Evolutionary conservation across 2,888 invertebrate species (phyloP).

Genomic region (Coelogynopora nodosa): DNA sequence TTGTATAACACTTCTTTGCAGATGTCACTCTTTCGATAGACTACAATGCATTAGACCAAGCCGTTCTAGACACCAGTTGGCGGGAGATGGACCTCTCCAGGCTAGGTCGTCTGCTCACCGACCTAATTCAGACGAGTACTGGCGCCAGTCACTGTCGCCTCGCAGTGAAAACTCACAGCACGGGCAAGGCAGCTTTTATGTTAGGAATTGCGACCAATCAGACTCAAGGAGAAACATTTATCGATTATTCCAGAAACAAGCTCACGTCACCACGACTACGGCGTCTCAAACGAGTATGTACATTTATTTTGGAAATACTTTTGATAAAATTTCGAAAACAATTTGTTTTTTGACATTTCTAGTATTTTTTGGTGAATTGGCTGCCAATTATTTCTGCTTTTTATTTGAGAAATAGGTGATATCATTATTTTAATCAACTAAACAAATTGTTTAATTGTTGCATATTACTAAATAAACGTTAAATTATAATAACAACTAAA

Average conservation of each 20-base stretch:
- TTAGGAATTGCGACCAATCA: not conserved
- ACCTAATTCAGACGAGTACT: not conserved
- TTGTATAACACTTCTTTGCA: too few relatives aligned
- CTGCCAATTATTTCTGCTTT: too few relatives aligned
- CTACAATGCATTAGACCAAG: not conserved
- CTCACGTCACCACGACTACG: not conserved
- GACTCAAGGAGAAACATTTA: not conserved
- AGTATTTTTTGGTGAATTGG: too few relatives aligned
- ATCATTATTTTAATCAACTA: too few relatives aligned
- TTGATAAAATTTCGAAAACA: too few relatives aligned
- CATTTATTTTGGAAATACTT: too few relatives aligned
- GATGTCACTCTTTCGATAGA: not conserved
- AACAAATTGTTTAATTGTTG: too few relatives aligned
- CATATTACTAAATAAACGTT: too few relatives aligned
- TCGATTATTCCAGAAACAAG: not conserved
- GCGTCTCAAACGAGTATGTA: not conserved
- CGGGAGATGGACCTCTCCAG: not conserved
- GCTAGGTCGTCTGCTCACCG: not conserved
- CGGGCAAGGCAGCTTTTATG: not conserved
- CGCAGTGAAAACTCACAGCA: not conserved
- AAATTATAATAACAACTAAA: too few relatives aligned
- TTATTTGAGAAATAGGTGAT: too few relatives aligned
- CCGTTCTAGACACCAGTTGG: not conserved
- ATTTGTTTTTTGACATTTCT: too few relatives aligned
- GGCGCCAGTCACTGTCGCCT: not conserved